phyloP scores from a whole-genome alignment of 2,797 vertebrate genomes.

The Typhlichthys eigenmanni region DNA sequence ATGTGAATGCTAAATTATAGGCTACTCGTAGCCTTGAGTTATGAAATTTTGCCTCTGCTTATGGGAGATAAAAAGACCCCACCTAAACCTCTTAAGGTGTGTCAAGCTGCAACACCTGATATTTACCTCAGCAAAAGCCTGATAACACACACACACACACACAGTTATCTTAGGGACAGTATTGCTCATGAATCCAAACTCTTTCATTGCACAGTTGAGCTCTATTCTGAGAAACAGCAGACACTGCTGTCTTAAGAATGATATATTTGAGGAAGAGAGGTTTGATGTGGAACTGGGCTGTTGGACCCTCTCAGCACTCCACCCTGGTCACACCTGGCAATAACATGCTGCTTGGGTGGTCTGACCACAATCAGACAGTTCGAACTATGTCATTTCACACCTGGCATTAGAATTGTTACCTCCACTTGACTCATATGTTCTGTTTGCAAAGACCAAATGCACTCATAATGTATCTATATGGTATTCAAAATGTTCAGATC shows the following conservation, averaged over 20 bases:
- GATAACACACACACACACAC: neutral
- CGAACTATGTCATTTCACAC: neutral
- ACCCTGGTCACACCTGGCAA: too few relatives aligned
- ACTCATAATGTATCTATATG: too few relatives aligned
- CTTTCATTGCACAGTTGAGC: neutral
- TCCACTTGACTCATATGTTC: too few relatives aligned
- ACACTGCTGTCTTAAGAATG: neutral
- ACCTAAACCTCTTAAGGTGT: constrained; percentile 6
- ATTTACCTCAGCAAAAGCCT: neutral
- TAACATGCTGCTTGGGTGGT: too few relatives aligned
- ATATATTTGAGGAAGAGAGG: constrained; percentile 25
- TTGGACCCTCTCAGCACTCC: too few relatives aligned
- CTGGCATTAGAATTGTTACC: neutral
- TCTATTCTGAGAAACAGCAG: constrained; percentile 20
- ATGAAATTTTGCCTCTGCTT: constrained; percentile 7
- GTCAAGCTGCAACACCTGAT: constrained; percentile 16
- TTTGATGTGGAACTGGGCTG: neutral
- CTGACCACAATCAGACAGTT: too few relatives aligned
- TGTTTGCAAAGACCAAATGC: too few relatives aligned
- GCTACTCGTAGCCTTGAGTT: neutral
- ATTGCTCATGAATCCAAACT: neutral
- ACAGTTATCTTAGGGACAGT: neutral
- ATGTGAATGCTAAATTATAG: neutral
- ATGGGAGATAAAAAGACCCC: constrained; percentile 9
- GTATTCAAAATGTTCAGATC: too few relatives aligned